Conservation (phyloP, 2,888 invertebrate genomes). For the Dioctria linearis region DNA sequence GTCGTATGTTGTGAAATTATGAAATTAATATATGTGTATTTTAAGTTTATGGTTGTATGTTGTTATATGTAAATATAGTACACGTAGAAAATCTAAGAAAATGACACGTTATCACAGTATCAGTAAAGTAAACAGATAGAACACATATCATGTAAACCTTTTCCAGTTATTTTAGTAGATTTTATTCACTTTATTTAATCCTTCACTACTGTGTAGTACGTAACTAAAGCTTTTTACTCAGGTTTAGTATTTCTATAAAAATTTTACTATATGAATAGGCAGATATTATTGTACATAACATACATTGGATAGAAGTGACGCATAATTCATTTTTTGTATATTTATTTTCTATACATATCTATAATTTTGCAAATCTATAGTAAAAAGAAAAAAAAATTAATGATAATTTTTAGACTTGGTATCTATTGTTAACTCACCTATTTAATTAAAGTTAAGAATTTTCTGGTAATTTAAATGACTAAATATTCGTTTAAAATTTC, state of each 20-base stretch:
- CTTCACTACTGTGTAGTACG: not conserved
- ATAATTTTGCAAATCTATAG: slow-evolving; percentile 26
- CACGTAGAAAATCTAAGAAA: too few species aligned
- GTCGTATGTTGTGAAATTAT: too few species aligned
- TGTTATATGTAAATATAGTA: too few species aligned
- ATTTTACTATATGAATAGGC: too few species aligned
- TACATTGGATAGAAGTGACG: too few species aligned
- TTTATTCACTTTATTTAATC: slow-evolving; percentile 15
- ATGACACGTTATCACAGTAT: too few species aligned
- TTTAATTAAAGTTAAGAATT: not conserved
- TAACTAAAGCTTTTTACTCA: slow-evolving; percentile 20
- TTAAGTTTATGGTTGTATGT: too few species aligned
- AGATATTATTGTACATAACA: too few species aligned
- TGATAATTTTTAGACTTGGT: slow-evolving; percentile 10
- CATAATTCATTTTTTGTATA: too few species aligned
- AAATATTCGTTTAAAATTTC: slow-evolving; percentile 5
- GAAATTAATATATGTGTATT: too few species aligned
- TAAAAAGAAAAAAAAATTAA: slow-evolving; percentile 17
- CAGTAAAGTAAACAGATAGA: slow-evolving; percentile 5
- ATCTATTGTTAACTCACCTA: not conserved
- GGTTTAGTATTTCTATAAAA: not conserved
- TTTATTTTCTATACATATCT: too few species aligned
- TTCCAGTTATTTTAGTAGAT: slow-evolving; percentile 15
- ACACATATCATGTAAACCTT: slow-evolving; percentile 16
- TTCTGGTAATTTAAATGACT: not conserved